phyloP scores from a whole-genome alignment of 2,797 vertebrate species.

The Aphelocoma californica region DNA sequence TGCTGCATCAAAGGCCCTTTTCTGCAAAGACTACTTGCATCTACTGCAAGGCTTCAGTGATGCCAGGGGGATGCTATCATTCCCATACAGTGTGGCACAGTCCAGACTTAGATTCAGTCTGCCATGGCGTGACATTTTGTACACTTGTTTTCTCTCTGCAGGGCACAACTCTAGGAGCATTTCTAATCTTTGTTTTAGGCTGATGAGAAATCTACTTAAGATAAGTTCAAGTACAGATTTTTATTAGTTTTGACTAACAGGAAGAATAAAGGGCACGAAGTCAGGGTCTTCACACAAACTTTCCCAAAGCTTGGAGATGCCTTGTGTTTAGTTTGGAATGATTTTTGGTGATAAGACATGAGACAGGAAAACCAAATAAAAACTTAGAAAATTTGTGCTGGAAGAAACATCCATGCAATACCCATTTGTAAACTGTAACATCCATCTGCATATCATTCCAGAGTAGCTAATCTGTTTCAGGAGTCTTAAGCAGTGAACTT shows the following conservation, averaged over 20 bases:
- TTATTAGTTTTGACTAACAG: not conserved
- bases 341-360: not conserved
- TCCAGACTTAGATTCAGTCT: not conserved
- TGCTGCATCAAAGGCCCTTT: not conserved
- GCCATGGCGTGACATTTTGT: not conserved
- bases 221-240: not conserved
- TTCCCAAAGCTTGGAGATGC: not conserved
- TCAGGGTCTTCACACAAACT: not conserved
- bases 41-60: not conserved
- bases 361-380: not conserved
- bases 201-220: not conserved
- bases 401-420: not conserved
- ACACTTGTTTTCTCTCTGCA: not conserved
- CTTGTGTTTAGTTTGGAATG: not conserved
- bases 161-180: not conserved
- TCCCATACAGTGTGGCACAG: too few species aligned
- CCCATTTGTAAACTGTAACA: not conserved
- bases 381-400: not conserved
- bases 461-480: not conserved
- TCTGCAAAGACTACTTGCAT: not conserved
- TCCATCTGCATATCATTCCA: not conserved
- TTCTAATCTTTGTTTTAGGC: not conserved
- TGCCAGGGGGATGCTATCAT: not conserved
- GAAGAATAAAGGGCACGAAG: not conserved
- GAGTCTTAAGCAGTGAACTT: not conserved